These are phyloP conservation scores for Apodemia zela DNA, from an alignment of 2,888 invertebrate genomes.

Conservation along the genomic window DNA sequence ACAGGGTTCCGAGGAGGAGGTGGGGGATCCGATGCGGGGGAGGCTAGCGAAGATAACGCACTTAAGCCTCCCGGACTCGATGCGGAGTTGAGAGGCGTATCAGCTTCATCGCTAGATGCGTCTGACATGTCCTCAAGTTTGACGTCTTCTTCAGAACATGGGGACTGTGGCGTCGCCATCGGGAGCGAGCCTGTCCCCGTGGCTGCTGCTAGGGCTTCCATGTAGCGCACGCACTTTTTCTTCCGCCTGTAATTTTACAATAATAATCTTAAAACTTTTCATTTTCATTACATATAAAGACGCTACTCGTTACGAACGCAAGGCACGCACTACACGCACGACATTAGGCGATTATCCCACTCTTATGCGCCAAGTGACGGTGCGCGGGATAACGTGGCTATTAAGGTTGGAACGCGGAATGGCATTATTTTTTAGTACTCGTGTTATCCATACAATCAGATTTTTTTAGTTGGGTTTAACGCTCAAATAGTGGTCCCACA, in stretches of 20 bases:
- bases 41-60: slow-evolving; percentile 82
- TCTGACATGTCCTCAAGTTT: slow-evolving; percentile 85
- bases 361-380: too few species aligned
- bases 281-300: too few species aligned
- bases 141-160: slow-evolving; percentile 88
- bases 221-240: slow-evolving; percentile 97
- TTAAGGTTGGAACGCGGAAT: too few species aligned
- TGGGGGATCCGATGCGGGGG: slow-evolving; percentile 87
- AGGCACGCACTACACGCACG: too few species aligned
- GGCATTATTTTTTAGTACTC: too few species aligned
- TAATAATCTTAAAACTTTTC: not conserved
- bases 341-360: too few species aligned
- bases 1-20: slow-evolving; percentile 86
- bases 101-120: slow-evolving; percentile 80
- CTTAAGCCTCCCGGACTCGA: slow-evolving; percentile 75
- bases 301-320: too few species aligned
- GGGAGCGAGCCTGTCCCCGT: slow-evolving; percentile 87
- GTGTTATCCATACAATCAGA: too few species aligned
- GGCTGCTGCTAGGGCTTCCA: slow-evolving; percentile 89
- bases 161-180: slow-evolving; percentile 88
- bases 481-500: too few species aligned
- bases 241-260: slow-evolving; percentile 87
- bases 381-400: too few species aligned
- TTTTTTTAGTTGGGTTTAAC: too few species aligned
- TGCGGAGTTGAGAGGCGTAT: slow-evolving; percentile 73